Base-by-base conservation (phyloP, 2,113 vertebrate genomes). In the Cynoglossus semilaevis region DNA sequence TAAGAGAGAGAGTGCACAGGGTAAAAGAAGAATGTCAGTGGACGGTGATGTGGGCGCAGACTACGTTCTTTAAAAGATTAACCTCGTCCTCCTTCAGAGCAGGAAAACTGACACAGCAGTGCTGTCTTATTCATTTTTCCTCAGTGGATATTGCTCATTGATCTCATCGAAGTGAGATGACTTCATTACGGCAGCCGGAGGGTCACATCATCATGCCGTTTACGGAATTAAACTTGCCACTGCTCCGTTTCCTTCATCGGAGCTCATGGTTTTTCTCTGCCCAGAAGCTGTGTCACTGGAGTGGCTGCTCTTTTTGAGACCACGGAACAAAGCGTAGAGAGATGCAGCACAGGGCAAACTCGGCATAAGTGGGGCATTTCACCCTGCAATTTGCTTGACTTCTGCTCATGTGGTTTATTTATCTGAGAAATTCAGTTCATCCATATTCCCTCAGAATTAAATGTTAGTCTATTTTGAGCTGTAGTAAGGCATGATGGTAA, bases 321-420 rank as follows among this genome's bases (percentile, higher is more conserved):
- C 61, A 66, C 60, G 12, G 76, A 76, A 85, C 58, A 16, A 35
- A 51, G 54, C 56, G 29, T 8, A 72, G 56, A 58, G 79, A 87
- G 61, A 91, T 91, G 90, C 90, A 91, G 86, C 90, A 88, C 63
- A 88, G 81, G 82, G 86, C 81, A 41, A 90, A 89, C 77, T 85
- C 72, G 4, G 84, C 67, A 88, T 91, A 90, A 92, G 91, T 91
- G 77, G 70, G 72, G 47, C 70, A 79, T 63, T 43, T 61, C 40
- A 47, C 40, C 48, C 29, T 2, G 43, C 59, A 37, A 37, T 35
- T 62, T 49, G 6, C 15, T 41, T 37, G 1, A 7, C 40, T 1
- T 64, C 57, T 3, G 1, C 14, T 58, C 14, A 10, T 19, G 8
- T 35, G 18, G 15, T 29, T 29, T 29, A 29, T 29, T 29, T 4